Evolutionary conservation across 2,888 invertebrate genomes (phyloP), one percentile per base, ranked within the genome.

Genomic region (Gerosis bhagava): DNA sequence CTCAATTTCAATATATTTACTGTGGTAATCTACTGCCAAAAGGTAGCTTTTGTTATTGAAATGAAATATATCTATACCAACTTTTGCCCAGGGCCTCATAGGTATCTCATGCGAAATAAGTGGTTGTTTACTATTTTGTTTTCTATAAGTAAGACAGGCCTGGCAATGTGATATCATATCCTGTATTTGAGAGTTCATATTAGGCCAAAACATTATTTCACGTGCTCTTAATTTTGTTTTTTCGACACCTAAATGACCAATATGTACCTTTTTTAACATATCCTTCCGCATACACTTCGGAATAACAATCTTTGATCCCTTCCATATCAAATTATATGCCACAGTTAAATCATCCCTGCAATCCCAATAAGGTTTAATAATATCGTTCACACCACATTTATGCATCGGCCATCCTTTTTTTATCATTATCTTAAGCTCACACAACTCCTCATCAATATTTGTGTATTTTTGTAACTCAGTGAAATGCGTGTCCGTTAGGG

Each of bases 261-360:
- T 11, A 17, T 17, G 32, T 16, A 31, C 17, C 3, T 41, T 24
- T 26, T 34, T 43, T 13, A 59, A 41, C 22, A 56, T 48, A 15
- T 50, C 25, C 2, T 40, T 24, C 35, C 53, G 36, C 29, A 52
- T 12, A 2, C 12, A 24, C 13, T 39, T 39, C 3, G 56, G 52
- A 25, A 56, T 50, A 0, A 52, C 25, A 16, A 54, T 7, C 15
- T 35, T 29, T 11, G 49, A 37, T 22, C 43, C 48, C 24, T 53
- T 52, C 24, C 48, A 58, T 12, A 56, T 29, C 5, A 50, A 24
- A 8, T 13, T 21, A 22, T 15, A 25, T 26, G 2, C 44, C 12
- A 24, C 37, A 26, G 12, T 24, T 6, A 57, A 31, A 26, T 56
- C 50, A 22, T 45, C 47, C 41, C 15, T 49, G 13, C 35, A 43